These are phyloP conservation scores for Lutjanus erythropterus DNA, from an alignment of 2,113 vertebrate species.

Conservation along the genomic window DNA sequence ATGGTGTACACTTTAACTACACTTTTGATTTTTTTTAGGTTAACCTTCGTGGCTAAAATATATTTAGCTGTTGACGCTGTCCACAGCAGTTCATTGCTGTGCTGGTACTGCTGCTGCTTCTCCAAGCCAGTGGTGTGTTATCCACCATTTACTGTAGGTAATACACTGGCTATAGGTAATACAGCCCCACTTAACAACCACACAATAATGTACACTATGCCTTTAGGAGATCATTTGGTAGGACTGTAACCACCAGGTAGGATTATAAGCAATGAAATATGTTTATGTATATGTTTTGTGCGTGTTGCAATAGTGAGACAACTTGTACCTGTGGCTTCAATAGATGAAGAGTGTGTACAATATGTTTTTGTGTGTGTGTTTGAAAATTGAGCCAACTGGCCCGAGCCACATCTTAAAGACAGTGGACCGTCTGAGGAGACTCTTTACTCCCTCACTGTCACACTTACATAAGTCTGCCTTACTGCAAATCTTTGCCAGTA, in stretches of 20 bases:
- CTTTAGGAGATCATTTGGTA: background rate
- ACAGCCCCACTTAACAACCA: too few species aligned
- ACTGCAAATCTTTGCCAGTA: constrained; percentile 22
- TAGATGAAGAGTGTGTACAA: background rate
- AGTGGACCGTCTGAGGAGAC: constrained; percentile 11
- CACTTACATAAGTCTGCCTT: constrained; percentile 33
- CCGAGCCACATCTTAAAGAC: constrained; percentile 27
- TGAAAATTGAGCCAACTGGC: constrained; percentile 11
- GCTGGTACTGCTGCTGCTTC: too few species aligned
- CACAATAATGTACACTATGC: too few species aligned
- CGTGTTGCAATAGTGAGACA: background rate
- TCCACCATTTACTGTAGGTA: too few species aligned
- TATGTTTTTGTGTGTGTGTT: background rate
- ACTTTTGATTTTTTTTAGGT: too few species aligned
- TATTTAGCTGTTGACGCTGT: too few species aligned
- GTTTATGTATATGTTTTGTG: background rate
- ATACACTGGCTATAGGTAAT: too few species aligned
- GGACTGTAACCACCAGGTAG: background rate
- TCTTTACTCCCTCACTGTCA: constrained; percentile 8
- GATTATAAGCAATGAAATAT: background rate
- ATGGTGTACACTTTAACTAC: too few species aligned
- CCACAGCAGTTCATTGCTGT: too few species aligned
- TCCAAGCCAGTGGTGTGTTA: too few species aligned
- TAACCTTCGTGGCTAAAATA: too few species aligned
- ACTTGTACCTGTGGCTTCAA: background rate